These are phyloP conservation scores for Ameiurus melas DNA, from an alignment of 2,113 vertebrate genomes.

Conservation along the genomic window DNA sequence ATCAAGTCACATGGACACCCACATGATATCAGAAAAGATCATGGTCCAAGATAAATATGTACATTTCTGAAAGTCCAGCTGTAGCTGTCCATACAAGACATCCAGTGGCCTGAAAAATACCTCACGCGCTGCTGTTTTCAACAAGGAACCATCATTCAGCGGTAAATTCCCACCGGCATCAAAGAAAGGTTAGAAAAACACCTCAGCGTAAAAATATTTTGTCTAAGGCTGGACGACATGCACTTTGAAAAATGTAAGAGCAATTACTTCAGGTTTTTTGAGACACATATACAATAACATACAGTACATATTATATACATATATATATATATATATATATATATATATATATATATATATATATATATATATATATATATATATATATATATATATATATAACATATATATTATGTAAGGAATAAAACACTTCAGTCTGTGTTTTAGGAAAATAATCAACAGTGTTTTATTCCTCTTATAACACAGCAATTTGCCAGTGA, in stretches of 20 bases:
- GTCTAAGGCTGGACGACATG: conserved; percentile 34
- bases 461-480: background rate
- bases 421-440: background rate
- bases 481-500: background rate
- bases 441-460: background rate
- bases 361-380: too few relatives aligned
- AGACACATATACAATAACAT: background rate
- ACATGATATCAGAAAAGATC: conserved; percentile 31
- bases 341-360: too few relatives aligned
- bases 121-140: conserved; percentile 34
- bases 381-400: background rate
- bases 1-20: conserved; percentile 10
- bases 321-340: too few relatives aligned
- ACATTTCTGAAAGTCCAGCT: conserved; percentile 20
- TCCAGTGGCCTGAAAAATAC: conserved; percentile 45
- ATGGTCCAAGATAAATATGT: conserved; percentile 44
- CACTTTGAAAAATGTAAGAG: background rate
- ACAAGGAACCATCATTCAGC: conserved; percentile 35
- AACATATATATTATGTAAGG: background rate
- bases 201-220: conserved; percentile 33
- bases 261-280: background rate
- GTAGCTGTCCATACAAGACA: conserved; percentile 30
- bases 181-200: conserved; percentile 10
- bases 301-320: background rate
- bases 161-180: background rate